Percentiles rank a stretch among this genome's conserved stretches.
phyloP scores from a whole-genome alignment of 2,797 vertebrate genomes.

The Pseudochromis fuscus region DNA sequence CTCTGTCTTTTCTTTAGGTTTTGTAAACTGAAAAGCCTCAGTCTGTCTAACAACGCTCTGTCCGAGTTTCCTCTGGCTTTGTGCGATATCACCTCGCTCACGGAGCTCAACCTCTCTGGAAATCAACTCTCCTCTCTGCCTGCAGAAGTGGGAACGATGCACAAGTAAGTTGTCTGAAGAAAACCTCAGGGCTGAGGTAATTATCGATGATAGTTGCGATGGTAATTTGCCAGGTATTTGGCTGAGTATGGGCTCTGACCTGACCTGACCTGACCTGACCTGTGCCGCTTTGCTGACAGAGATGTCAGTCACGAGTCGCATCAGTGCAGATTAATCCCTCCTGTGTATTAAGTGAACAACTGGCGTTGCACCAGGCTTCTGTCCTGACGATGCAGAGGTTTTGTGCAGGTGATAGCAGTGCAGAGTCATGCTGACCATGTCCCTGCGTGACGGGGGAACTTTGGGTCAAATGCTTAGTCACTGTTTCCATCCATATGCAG shows the following conservation, averaged over 20 bases:
- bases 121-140: constrained; percentile 90
- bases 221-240: not conserved
- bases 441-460: constrained; percentile 15
- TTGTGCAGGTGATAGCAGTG: constrained; percentile 42
- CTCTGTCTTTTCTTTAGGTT: constrained; percentile 84
- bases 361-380: constrained; percentile 56
- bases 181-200: not conserved
- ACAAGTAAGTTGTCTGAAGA: constrained; percentile 85
- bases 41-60: constrained; percentile 95
- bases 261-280: too few species aligned
- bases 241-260: too few species aligned
- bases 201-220: not conserved
- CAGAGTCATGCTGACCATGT: constrained; percentile 52
- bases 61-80: constrained; percentile 91
- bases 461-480: constrained; percentile 4
- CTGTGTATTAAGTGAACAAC: constrained; percentile 52
- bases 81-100: constrained; percentile 91
- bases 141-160: constrained; percentile 88
- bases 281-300: constrained; percentile 39
- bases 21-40: constrained; percentile 95
- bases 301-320: constrained; percentile 34
- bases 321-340: constrained; percentile 60
- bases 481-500: not conserved
- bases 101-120: constrained; percentile 94
- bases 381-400: constrained; percentile 45